Evolutionary conservation across 2,888 invertebrate species (phyloP), one percentile per base, ranked within the genome.

Genomic region (Boloria euphrosyne): DNA sequence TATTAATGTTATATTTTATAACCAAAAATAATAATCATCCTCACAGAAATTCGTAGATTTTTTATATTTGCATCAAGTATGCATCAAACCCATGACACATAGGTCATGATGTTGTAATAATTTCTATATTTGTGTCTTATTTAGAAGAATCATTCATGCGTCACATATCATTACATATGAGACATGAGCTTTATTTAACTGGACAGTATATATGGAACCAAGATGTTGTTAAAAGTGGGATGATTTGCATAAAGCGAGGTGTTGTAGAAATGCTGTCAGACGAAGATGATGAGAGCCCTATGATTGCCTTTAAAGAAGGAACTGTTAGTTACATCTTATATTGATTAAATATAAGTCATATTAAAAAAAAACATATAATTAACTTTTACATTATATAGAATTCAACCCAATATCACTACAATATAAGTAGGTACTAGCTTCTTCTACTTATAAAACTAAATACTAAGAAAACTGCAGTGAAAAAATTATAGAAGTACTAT

Each of bases 231-330:
- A 92, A 90, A 73, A 78, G 67, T 31, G 90, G 90, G 0, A 87
- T 92, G 89, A 78, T 92, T 14, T 91, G 84, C 69, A 79, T 92
- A 52, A 92, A 92, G 68, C 81, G 82, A 71, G 93, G 93, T 1
- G 85, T 90, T 50, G 75, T 93, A 3, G 93, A 93, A 73, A 86
- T 93, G 83, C 79, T 93, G 0, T 93, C 93, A 0, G 92, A 93
- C 71, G 93, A 93, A 73, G 93, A 93, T 64, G 91, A 93, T 46
- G 92, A 93, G 73, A 93, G 93, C 63, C 93, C 93, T 0, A 85
- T 93, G 78, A 92, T 93, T 54, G 88, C 92, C 13, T 93, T 93
- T 62, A 84, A 83, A 68, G 80, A 84, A 67, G 93, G 93, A 67
- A 92, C 93, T 61, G 92, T 93, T 13, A 83, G 87, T 82, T 10